Conservation (phyloP, 1,140 invertebrate species). For the Penaeus japonicus region DNA sequence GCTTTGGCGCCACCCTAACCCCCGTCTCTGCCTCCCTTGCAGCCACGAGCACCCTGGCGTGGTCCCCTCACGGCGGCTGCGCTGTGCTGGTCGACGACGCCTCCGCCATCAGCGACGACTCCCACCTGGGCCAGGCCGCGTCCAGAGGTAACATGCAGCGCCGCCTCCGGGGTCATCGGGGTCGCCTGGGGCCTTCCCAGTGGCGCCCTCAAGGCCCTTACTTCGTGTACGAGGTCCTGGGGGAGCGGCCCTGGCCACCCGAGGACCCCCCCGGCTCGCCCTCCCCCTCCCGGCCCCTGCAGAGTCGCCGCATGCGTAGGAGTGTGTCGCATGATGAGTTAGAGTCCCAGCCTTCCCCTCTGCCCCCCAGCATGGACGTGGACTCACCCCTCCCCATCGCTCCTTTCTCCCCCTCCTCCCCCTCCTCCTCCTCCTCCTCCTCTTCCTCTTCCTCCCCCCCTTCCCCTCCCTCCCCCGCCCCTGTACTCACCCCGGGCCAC, state of each 20-base stretch:
- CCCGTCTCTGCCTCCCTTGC: background rate
- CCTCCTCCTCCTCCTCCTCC: background rate
- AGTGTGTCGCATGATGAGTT: constrained; percentile 46
- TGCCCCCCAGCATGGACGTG: background rate
- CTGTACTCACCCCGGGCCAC: no score
- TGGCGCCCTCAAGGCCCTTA: constrained; percentile 2
- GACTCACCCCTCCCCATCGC: background rate
- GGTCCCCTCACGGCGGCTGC: constrained; percentile 45
- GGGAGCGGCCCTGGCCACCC: background rate
- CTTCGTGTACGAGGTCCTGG: background rate
- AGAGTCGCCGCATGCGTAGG: constrained; percentile 51
- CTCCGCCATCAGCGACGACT: constrained; percentile 39
- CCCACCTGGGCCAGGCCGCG: constrained; percentile 38
- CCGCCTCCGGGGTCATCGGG: background rate
- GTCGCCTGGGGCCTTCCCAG: constrained; percentile 9
- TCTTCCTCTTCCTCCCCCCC: background rate
- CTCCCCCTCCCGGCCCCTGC: background rate
- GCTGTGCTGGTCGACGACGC: constrained; percentile 47
- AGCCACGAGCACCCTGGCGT: constrained; percentile 50
- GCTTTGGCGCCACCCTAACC: background rate
- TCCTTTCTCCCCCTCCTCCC: background rate
- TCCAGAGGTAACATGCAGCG: constrained; percentile 47
- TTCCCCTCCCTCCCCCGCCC: no score
- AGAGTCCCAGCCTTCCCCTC: background rate
- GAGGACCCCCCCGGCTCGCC: background rate